Evolutionary conservation across 2,113 vertebrate species (phyloP), one percentile per base, ranked within the genome.

Genomic region (Epinephelus cyanopodus): DNA sequence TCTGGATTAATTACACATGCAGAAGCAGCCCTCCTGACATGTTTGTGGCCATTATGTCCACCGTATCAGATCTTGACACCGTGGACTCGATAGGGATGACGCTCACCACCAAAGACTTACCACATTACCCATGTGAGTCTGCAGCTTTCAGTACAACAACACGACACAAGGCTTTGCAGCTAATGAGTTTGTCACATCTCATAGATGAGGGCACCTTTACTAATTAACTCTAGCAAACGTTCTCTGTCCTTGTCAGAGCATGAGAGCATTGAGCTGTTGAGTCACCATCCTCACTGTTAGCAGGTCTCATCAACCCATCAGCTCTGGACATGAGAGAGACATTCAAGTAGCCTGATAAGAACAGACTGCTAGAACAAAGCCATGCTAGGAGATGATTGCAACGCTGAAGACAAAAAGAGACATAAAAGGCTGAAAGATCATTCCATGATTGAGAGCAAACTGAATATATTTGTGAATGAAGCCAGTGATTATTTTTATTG

Each of bases 131-230:
- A 19, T 8, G 6, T 50, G 33, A 6, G 21, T 29, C 7, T 48
- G 47, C 12, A 39, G 17, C 60, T 58, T 77, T 53, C 42, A 27
- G 23, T 2, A 0, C 12, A 11, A n/a, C 10, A 39, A 19, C n/a
- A 63, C 13, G 0, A 56, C 33, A 15, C n/a, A 4, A 37, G 48
- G 23, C 81, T 72, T 21, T 48, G 25, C 65, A 53, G 68, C 52
- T 84, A 57, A 90, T 76, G 52, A 61, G 68, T 89, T 81, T 72
- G 33, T 82, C 62, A 52, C 81, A 79, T 79, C 78, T 60, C 68
- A 60, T 14, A 53, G 60, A 86, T 3, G 60, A 82, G 57, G 76
- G 27, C 52, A 50, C 64, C 47, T 48, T 77, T n/a, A 23, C 53
- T 70, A 76, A 77, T 88, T 75, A 88, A 81, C 62, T 33, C 1